Percentiles rank a stretch among this genome's conserved stretches.
These are phyloP conservation scores for Antedon mediterranea DNA, from an alignment of 53 echinoderm and acorn worm genomes.

Conservation along the genomic window DNA sequence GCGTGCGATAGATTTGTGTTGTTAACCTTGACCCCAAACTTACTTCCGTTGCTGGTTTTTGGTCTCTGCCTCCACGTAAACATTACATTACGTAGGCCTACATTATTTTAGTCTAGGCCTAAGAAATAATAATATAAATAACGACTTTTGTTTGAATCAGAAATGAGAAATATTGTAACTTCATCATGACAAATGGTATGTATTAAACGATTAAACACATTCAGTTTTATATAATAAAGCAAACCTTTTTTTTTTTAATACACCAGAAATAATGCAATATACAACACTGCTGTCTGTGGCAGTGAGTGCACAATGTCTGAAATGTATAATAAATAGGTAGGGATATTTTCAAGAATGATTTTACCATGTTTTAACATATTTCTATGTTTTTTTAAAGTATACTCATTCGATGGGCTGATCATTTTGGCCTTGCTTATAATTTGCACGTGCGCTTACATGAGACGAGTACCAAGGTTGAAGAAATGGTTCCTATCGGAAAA, in stretches of 20 bases:
- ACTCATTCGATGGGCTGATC: constrained; percentile 95
- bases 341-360: too few relatives aligned
- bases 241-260: too few relatives aligned
- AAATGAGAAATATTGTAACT: not conserved
- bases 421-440: constrained; percentile 75
- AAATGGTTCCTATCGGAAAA: constrained; percentile 94
- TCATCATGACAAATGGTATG: not conserved
- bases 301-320: too few relatives aligned
- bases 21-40: not conserved
- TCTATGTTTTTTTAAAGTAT: constrained; percentile 27
- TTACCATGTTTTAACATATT: too few relatives aligned
- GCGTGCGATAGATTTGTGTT: too few relatives aligned
- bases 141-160: not conserved
- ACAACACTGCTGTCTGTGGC: too few relatives aligned
- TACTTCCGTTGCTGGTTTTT: too few relatives aligned
- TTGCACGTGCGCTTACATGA: constrained; percentile 98
- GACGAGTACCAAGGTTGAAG: constrained; percentile 72
- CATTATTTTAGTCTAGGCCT: not conserved
- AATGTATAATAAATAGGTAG: not conserved
- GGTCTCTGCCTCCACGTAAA: constrained; percentile 1
- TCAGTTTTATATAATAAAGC: too few relatives aligned
- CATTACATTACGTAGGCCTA: not conserved
- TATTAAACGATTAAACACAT: not conserved
- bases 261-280: too few relatives aligned
- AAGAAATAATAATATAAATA: not conserved